Base-by-base conservation (phyloP, 1,140 invertebrate species). In the Cyclargus thomasi region DNA sequence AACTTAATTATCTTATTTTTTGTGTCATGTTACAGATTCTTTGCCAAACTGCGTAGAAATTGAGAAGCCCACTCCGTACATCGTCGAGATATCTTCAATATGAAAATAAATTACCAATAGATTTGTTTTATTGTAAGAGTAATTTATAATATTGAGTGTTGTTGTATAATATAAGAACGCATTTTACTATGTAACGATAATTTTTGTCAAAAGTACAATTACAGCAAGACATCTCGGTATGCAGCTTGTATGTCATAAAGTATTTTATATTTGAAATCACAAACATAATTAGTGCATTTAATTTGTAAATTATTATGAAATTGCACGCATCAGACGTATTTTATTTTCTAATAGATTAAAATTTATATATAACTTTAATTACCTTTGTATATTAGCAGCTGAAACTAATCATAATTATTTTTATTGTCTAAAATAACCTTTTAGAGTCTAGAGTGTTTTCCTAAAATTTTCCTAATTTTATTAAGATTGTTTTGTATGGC, bases 21-120 rank as follows among this genome's bases (percentile, higher is more conserved):
- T 47, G 10, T 35, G 18, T 65, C 67, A 66, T 65, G 63, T 76
- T 74, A 69, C 85, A 89, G 86, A 70, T 87, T 89, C 72, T 89
- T 89, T 79, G 79, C 82, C 70, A 89, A 89, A 78, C 72, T 88
- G 65, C 83, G 86, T 59, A 85, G 86, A 70, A 86, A 82, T 69
- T 86, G 80, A 69, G 67, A 67, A 57, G 65, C 65, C 35, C 11
- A 22, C 53, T 1, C 65, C 65, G 14, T 18, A 59, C 65, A 67
- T 67, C 65, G 65, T 67, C 36, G 65, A 67, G 35, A 67, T 67
- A 67, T 57, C 57, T 35, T 59, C 65, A 39, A 62, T 67, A 67
- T 67, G 57, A 67, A 59, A 14, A 17, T 47, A 72, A 39, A 63
- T 21, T 64, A 47, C 39, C 55, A 29, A 62, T 21, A 35, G 53